These are phyloP conservation scores for Spheniscus mendiculus DNA, from an alignment of 2,113 vertebrate genomes.

Conservation along the genomic window DNA sequence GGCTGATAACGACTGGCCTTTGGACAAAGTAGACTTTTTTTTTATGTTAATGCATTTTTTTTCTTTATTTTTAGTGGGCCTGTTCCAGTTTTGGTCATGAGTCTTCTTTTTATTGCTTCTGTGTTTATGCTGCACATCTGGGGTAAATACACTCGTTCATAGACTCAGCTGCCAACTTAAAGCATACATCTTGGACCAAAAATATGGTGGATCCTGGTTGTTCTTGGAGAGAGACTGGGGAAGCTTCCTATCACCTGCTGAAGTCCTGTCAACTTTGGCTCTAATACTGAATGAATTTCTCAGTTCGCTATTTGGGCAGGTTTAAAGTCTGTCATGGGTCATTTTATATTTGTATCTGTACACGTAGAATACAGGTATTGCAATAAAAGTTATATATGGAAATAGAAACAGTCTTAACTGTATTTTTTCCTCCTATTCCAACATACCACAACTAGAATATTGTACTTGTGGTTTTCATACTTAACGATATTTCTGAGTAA, in stretches of 20 bases:
- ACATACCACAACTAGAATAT: not conserved
- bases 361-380: slow-evolving; percentile 9
- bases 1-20: not conserved
- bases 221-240: slow-evolving; percentile 62
- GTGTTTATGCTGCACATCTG: slow-evolving; percentile 99
- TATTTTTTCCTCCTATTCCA: slow-evolving; percentile 6
- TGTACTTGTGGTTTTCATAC: not conserved
- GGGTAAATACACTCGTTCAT: slow-evolving; percentile 99
- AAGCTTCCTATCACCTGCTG: slow-evolving; percentile 55
- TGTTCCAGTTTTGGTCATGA: slow-evolving; percentile 98
- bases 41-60: slow-evolving; percentile 33
- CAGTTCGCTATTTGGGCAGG: slow-evolving; percentile 24
- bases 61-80: slow-evolving; percentile 87
- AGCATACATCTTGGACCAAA: slow-evolving; percentile 93
- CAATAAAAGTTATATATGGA: slow-evolving; percentile 66
- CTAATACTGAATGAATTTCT: slow-evolving; percentile 58
- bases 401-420: slow-evolving; percentile 26
- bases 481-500: not conserved
- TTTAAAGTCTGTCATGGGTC: slow-evolving; percentile 1
- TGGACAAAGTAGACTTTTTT: not conserved
- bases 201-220: slow-evolving; percentile 69
- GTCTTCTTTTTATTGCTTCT: slow-evolving; percentile 98
- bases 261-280: slow-evolving; percentile 53
- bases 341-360: slow-evolving; percentile 48
- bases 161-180: slow-evolving; percentile 76